These are phyloP conservation scores for Ophiothrix spiculata DNA, from an alignment of 35 echinoderm and acorn worm genomes.

Conservation along the genomic window DNA sequence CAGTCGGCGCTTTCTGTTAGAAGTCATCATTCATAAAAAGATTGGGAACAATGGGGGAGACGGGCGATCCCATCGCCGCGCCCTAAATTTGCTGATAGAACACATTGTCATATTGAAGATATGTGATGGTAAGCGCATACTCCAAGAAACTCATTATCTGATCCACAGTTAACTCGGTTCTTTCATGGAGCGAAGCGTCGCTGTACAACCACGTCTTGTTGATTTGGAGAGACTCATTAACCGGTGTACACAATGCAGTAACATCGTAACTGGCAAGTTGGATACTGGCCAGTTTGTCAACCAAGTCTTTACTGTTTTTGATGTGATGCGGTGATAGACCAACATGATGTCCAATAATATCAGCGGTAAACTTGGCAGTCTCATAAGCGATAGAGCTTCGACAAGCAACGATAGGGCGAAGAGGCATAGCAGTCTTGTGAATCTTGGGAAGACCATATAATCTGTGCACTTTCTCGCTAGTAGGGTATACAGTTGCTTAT, in stretches of 20 bases:
- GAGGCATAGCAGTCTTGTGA: conserved; percentile 12
- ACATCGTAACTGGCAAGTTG: conserved; percentile 18
- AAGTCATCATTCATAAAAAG: too few species aligned
- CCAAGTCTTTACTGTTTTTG: background rate
- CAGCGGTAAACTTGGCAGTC: conserved; percentile 8
- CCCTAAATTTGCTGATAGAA: conserved; percentile 12
- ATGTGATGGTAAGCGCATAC: conserved; percentile 7
- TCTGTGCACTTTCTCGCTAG: conserved; percentile 1
- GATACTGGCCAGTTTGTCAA: background rate
- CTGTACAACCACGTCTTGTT: background rate
- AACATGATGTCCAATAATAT: conserved; percentile 16
- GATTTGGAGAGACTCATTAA: conserved; percentile 1
- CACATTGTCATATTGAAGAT: conserved; percentile 16
- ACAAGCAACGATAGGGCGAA: conserved; percentile 27
- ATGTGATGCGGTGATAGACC: background rate
- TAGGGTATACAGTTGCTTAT: conserved; percentile 20
- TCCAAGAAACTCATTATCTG: conserved; percentile 18
- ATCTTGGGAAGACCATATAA: conserved; percentile 32
- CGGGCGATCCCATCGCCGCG: background rate
- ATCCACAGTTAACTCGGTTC: background rate
- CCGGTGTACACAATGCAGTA: conserved; percentile 1
- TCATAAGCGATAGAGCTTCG: conserved; percentile 13
- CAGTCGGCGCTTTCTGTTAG: too few species aligned
- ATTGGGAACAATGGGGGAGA: background rate
- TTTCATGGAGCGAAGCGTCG: background rate